phyloP scores from a whole-genome alignment of 2,113 vertebrate genomes.

The Helogale parvula region DNA sequence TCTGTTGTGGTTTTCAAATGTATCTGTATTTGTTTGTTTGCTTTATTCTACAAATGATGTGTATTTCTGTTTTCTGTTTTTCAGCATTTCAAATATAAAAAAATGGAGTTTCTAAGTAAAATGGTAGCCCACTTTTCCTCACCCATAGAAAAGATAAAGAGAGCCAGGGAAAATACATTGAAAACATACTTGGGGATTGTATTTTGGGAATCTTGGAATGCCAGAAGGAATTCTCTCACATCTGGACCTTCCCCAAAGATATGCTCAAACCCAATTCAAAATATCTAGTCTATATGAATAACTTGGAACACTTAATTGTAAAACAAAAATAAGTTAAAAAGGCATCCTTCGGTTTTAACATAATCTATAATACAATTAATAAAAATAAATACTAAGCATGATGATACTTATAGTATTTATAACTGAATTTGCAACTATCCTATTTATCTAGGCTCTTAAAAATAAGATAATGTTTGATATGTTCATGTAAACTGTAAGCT shows the following conservation, averaged over 20 bases:
- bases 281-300: neutral
- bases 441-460: neutral
- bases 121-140: neutral
- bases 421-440: neutral
- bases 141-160: neutral
- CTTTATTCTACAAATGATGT: neutral
- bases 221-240: neutral
- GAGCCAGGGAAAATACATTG: neutral
- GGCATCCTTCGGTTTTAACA: neutral
- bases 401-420: neutral
- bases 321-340: constrained; percentile 8
- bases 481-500: neutral
- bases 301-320: neutral
- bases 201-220: neutral
- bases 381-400: neutral
- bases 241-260: neutral
- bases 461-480: neutral
- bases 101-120: neutral
- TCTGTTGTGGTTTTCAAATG: neutral
- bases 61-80: neutral
- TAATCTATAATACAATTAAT: neutral
- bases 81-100: neutral
- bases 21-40: neutral
- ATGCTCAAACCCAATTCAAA: neutral
- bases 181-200: neutral